Evolutionary conservation across 2,113 vertebrate species (phyloP).

Genomic region (Ciconia maguari): DNA sequence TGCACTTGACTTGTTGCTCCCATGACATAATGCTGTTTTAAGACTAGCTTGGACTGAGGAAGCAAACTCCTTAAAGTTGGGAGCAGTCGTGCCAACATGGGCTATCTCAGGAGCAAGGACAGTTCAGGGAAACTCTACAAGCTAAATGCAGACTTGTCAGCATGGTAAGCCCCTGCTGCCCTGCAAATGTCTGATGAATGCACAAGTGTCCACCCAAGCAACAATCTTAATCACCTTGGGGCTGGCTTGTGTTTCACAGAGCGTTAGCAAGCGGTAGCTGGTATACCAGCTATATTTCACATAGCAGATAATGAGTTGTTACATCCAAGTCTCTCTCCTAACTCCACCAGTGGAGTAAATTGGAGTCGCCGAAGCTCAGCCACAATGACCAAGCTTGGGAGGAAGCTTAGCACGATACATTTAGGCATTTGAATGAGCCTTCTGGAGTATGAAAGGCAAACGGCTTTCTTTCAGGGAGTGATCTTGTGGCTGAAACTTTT

Average conservation of each 20-base stretch:
- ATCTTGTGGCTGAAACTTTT: neutral
- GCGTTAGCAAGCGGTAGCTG: neutral
- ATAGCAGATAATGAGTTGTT: neutral
- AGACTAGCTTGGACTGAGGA: neutral
- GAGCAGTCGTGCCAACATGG: neutral
- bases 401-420: rapidly evolving
- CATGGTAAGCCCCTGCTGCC: neutral
- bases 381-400: neutral
- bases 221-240: neutral
- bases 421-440: neutral
- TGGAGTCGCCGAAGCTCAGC: neutral
- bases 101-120: neutral
- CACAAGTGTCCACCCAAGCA: neutral
- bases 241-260: neutral
- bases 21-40: neutral
- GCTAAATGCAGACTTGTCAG: neutral
- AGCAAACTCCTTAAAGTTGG: neutral
- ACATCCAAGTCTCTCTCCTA: neutral
- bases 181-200: neutral
- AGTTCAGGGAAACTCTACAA: neutral
- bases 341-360: neutral
- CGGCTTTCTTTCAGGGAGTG: neutral
- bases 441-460: neutral
- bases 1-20: neutral
- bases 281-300: neutral